Evolutionary conservation across 2,113 vertebrate species (phyloP).

Genomic region (Lepisosteus osseus): DNA sequence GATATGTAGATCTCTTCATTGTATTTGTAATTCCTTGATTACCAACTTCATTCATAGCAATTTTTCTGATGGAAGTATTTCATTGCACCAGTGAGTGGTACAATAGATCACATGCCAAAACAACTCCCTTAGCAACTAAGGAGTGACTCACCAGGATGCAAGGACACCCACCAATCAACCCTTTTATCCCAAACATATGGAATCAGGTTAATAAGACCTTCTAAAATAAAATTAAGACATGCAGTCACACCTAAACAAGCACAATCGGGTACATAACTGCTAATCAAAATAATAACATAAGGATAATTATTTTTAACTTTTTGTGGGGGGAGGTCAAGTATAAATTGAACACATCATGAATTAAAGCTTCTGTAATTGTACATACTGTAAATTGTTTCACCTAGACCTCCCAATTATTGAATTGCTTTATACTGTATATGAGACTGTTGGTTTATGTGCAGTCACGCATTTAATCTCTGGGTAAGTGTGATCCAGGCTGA

Average conservation of each 20-base stretch:
- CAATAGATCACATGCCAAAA: slow-evolving; percentile 42
- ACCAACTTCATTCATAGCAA: slow-evolving; percentile 57
- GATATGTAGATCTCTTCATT: slow-evolving; percentile 54
- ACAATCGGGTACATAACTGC: too few species aligned
- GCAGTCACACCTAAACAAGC: too few species aligned
- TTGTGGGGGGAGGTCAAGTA: too few species aligned
- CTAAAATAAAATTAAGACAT: too few species aligned
- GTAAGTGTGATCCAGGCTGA: neutral
- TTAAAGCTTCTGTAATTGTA: too few species aligned
- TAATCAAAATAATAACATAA: too few species aligned
- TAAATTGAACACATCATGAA: too few species aligned
- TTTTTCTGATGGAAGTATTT: slow-evolving; percentile 66
- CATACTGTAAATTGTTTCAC: neutral
- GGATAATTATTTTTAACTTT: too few species aligned
- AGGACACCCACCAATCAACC: neutral
- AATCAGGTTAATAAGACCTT: neutral
- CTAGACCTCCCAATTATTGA: neutral
- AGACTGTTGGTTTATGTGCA: neutral
- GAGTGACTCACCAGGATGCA: neutral
- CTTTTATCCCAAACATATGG: neutral
- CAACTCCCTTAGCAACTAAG: slow-evolving; percentile 28
- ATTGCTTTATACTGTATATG: neutral
- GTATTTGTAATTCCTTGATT: slow-evolving; percentile 49
- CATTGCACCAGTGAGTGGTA: slow-evolving; percentile 48
- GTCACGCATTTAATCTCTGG: neutral